Percentiles rank a stretch among this genome's conserved stretches.
These are phyloP conservation scores for Cynodonichthys magdalenae DNA, from an alignment of 2,797 vertebrate genomes.

Conservation along the genomic window DNA sequence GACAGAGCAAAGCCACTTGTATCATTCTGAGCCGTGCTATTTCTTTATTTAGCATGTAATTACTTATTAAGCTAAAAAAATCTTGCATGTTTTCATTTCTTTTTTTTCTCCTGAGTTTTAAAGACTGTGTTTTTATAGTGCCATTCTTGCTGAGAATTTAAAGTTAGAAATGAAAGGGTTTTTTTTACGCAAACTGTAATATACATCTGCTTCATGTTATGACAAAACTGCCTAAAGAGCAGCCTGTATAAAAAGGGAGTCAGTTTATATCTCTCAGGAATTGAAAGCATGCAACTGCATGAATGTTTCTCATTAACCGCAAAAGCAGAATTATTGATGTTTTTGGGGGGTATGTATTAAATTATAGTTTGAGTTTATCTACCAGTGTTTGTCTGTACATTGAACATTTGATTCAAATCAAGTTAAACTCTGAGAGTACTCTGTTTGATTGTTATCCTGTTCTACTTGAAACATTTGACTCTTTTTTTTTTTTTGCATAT, in stretches of 20 bases:
- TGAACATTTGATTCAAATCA: not conserved
- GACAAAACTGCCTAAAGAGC: slow-evolving; percentile 54
- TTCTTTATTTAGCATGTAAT: slow-evolving; percentile 53
- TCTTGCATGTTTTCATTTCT: not conserved
- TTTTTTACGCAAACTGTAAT: slow-evolving; percentile 19
- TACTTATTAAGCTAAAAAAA: slow-evolving; percentile 34
- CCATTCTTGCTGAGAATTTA: slow-evolving; percentile 3
- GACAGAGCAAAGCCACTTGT: slow-evolving; percentile 59
- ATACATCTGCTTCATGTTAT: slow-evolving; percentile 73
- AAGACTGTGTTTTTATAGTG: slow-evolving; percentile 25
- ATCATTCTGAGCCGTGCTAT: slow-evolving; percentile 43
- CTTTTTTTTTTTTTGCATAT: too few relatives aligned
- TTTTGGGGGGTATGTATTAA: not conserved
- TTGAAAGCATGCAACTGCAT: slow-evolving; percentile 42
- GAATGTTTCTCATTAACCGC: slow-evolving; percentile 56
- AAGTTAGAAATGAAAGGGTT: slow-evolving; percentile 30
- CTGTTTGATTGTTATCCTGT: not conserved
- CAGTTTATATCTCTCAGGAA: slow-evolving; percentile 55
- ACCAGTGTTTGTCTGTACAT: not conserved
- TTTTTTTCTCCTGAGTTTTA: slow-evolving; percentile 11
- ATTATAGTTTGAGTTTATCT: not conserved
- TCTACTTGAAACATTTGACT: too few relatives aligned
- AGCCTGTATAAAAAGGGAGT: slow-evolving; percentile 50
- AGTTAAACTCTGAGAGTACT: too few relatives aligned
- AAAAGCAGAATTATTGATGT: slow-evolving; percentile 32